Evolutionary conservation across 2,888 invertebrate genomes (phyloP).

Genomic region (Opisthograptis luteolata): DNA sequence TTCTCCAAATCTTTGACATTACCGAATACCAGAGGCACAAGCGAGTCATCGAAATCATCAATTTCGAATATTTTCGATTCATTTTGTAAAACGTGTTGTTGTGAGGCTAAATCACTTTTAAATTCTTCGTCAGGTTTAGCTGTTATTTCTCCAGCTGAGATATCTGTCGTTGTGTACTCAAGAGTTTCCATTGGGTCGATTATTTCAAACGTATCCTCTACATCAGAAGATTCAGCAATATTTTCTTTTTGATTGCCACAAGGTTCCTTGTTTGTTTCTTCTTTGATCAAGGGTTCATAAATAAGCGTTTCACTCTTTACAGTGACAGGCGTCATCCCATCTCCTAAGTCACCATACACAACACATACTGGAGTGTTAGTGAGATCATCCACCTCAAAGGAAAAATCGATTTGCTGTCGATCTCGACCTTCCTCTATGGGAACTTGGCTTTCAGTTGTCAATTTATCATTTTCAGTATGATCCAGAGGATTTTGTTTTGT

Average conservation of each 20-base stretch:
- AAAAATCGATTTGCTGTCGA: constrained; percentile 41
- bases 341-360: constrained; percentile 44
- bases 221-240: constrained; percentile 7
- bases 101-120: neutral
- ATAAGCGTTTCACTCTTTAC: constrained; percentile 26
- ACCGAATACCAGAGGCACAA: constrained; percentile 64
- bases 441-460: neutral
- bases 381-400: constrained; percentile 58
- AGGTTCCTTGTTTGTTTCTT: neutral
- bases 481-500: neutral
- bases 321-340: constrained; percentile 34
- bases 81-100: neutral
- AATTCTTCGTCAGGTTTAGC: neutral
- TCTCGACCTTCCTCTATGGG: constrained; percentile 18
- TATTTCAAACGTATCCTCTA: constrained; percentile 34
- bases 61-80: constrained; percentile 39
- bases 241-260: neutral
- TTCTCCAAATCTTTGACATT: constrained; percentile 49
- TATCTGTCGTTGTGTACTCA: constrained; percentile 18
- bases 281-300: constrained; percentile 8
- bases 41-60: constrained; percentile 52
- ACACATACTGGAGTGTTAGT: constrained; percentile 52
- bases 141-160: constrained; percentile 3
- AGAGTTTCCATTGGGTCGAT: constrained; percentile 29
- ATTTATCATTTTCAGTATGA: constrained; percentile 3